Percentiles rank a stretch among this genome's conserved stretches.
Evolutionary conservation across 2,888 invertebrate genomes (phyloP).

Genomic region (Pediacus dermestoides): DNA sequence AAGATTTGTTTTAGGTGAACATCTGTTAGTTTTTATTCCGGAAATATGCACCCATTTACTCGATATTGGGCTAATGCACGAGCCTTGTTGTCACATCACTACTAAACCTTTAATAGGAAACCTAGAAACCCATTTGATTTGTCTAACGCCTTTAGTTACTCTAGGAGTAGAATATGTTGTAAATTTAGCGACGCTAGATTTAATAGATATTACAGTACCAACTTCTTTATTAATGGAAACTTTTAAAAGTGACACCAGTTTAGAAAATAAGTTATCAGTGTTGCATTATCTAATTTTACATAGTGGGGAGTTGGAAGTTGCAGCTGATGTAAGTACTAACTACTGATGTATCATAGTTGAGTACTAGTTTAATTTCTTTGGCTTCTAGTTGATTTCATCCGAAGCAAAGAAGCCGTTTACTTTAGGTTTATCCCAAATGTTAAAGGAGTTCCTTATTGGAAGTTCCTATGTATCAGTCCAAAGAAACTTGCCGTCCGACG

Average conservation of each 20-base stretch:
- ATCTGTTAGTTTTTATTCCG: conserved; percentile 78
- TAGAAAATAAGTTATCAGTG: conserved; percentile 74
- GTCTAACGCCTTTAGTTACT: conserved; percentile 63
- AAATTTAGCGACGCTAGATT: conserved; percentile 69
- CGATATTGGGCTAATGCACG: conserved; percentile 79
- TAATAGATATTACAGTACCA: conserved; percentile 63
- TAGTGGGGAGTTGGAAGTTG: conserved; percentile 68
- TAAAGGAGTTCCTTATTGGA: conserved; percentile 79
- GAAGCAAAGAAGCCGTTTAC: conserved; percentile 60
- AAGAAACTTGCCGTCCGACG: conserved; percentile 69
- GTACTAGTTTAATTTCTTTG: conserved; percentile 10
- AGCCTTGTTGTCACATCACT: conserved; percentile 77
- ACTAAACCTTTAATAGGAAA: conserved; percentile 62
- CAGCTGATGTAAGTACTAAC: conserved; percentile 59
- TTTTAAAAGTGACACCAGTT: conserved; percentile 63
- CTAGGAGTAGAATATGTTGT: conserved; percentile 56
- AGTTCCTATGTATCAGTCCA: conserved; percentile 69
- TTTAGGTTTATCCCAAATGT: conserved; percentile 61
- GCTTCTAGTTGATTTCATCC: conserved; percentile 56
- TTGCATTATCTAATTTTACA: conserved; percentile 81
- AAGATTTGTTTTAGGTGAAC: conserved; percentile 61
- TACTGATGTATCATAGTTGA: conserved; percentile 7
- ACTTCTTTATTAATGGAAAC: conserved; percentile 66
- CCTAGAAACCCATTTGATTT: conserved; percentile 58
- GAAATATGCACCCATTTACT: conserved; percentile 81